phyloP scores from a whole-genome alignment of 2,113 vertebrate species.

The Serilophus lunatus region DNA sequence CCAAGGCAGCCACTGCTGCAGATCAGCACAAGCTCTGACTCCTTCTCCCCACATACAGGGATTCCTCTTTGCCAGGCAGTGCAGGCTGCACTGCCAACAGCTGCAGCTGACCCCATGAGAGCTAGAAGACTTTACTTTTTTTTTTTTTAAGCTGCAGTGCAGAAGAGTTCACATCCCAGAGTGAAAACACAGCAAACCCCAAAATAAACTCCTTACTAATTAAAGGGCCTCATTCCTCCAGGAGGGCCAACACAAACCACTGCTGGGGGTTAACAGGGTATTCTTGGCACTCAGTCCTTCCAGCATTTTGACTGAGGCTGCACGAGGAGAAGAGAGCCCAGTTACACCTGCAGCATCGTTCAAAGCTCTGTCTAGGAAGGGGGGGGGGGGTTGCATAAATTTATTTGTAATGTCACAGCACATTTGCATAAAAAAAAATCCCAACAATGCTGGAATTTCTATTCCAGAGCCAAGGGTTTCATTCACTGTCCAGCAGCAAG shows the following conservation, averaged over 20 bases:
- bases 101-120: neutral
- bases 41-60: neutral
- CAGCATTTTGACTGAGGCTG: neutral
- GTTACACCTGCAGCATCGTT: rapidly evolving
- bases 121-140: neutral
- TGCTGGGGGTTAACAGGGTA: neutral
- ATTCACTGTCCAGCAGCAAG: neutral
- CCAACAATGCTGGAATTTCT: neutral
- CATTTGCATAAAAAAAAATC: neutral
- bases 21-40: neutral
- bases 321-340: neutral
- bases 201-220: slow-evolving; percentile 49
- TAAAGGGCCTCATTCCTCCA: neutral
- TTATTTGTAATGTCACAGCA: neutral
- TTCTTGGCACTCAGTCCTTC: neutral
- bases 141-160: neutral
- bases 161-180: neutral
- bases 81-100: neutral
- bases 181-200: slow-evolving; percentile 14
- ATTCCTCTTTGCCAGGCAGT: neutral
- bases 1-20: neutral
- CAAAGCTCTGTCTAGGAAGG: neutral
- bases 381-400: no score
- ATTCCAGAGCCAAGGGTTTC: neutral
- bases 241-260: slow-evolving; percentile 16